These are phyloP conservation scores for Hemitrygon akajei DNA, from an alignment of 2,797 vertebrate species.

Conservation along the genomic window DNA sequence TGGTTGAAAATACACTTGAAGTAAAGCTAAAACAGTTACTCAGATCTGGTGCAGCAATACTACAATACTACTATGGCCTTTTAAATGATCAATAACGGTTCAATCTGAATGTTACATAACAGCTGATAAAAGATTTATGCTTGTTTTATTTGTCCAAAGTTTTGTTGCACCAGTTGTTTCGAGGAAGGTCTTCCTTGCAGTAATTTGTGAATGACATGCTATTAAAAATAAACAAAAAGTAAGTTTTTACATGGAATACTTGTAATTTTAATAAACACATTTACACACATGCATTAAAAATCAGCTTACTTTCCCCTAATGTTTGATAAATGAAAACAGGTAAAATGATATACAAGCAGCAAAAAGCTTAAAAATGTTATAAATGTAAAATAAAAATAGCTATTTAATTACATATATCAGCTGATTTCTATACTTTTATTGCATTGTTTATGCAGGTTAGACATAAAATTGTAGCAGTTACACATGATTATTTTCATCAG, in stretches of 20 bases:
- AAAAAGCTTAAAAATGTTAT: neutral
- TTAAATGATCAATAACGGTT: neutral
- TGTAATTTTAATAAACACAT: neutral
- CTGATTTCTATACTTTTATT: neutral
- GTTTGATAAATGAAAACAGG: neutral
- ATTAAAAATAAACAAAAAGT: neutral
- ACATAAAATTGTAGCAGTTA: neutral
- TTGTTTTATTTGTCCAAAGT: constrained; percentile 27
- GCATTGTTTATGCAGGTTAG: neutral
- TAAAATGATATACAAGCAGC: neutral
- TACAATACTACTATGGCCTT: neutral
- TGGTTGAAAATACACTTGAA: neutral
- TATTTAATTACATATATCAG: neutral
- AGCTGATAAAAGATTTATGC: neutral
- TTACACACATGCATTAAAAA: neutral
- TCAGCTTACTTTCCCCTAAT: neutral
- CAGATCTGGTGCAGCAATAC: neutral
- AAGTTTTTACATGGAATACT: neutral
- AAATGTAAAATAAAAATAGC: neutral
- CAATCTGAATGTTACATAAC: neutral
- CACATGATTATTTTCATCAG: neutral
- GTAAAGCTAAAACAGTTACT: neutral
- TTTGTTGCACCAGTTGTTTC: neutral
- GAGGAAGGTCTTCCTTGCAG: neutral
- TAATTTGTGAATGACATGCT: neutral